phyloP scores from a whole-genome alignment of 2,888 invertebrate species.

The Orthosia gracilis region DNA sequence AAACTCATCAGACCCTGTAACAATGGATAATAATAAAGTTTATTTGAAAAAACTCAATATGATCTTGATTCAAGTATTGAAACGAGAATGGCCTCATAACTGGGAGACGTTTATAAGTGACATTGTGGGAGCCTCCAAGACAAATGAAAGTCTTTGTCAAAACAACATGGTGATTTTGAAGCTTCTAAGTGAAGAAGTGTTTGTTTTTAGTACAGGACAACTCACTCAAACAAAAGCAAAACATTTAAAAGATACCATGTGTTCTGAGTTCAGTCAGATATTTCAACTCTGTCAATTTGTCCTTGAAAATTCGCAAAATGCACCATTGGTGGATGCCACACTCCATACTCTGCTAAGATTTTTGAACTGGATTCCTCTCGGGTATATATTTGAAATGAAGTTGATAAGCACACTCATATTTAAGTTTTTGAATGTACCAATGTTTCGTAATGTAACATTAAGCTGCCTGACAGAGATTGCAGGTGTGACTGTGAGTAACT shows the following conservation, averaged over 20 bases:
- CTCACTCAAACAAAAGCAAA: conserved; percentile 99
- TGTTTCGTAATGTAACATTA: conserved; percentile 99
- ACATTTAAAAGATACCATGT: conserved; percentile 99
- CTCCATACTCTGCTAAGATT: conserved; percentile 98
- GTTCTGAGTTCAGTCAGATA: conserved; percentile 99
- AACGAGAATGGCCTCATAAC: conserved; percentile 99
- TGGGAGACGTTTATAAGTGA: conserved; percentile 99
- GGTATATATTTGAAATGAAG: conserved; percentile 99
- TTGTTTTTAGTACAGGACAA: conserved; percentile 99
- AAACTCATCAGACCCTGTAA: conserved; percentile 97
- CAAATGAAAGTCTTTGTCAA: conserved; percentile 99
- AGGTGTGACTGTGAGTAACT: conserved; percentile 96
- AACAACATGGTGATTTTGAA: conserved; percentile 99
- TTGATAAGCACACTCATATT: conserved; percentile 98
- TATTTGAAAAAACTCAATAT: conserved; percentile 99
- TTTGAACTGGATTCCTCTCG: conserved; percentile 99
- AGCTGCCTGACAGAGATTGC: conserved; percentile 99
- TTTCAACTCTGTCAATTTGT: conserved; percentile 99
- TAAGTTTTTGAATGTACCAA: conserved; percentile 99
- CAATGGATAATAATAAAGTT: conserved; percentile 98
- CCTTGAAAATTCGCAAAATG: conserved; percentile 99
- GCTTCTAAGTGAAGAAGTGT: conserved; percentile 99
- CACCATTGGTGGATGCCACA: conserved; percentile 98
- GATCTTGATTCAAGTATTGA: conserved; percentile 99
- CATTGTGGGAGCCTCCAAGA: conserved; percentile 99